Conservation (phyloP, 2,113 vertebrate genomes). For the Stigmatopora nigra region DNA sequence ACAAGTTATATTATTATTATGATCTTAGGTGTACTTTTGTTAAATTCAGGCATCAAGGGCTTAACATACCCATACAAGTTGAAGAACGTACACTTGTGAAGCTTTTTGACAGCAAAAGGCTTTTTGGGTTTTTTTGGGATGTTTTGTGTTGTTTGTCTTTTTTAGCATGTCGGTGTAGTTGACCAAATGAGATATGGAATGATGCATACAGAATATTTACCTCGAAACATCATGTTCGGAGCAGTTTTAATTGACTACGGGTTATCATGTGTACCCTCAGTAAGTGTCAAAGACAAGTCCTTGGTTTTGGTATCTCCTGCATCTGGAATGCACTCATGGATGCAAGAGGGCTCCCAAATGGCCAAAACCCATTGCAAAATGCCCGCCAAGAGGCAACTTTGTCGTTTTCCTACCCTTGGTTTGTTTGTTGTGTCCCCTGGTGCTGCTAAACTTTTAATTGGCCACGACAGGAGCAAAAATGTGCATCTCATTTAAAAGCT, state of each 20-base stretch:
- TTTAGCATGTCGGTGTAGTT: not conserved
- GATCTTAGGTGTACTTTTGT: too few species aligned
- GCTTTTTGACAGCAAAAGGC: not conserved
- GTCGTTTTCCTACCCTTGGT: not conserved
- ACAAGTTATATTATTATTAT: too few species aligned
- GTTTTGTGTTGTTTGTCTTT: not conserved
- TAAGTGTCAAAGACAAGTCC: not conserved
- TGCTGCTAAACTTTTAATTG: not conserved
- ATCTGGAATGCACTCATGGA: conserved; percentile 16
- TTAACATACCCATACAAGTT: too few species aligned
- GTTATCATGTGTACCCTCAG: not conserved
- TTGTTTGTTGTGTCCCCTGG: not conserved
- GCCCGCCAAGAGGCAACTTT: conserved; percentile 7
- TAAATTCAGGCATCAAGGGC: too few species aligned
- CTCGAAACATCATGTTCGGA: conserved; percentile 9
- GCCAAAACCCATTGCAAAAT: conserved; percentile 10
- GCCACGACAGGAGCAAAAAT: not conserved
- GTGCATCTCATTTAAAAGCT: not conserved
- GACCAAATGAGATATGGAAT: not conserved
- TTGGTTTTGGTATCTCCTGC: conserved; percentile 3
- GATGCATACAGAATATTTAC: not conserved
- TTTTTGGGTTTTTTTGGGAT: not conserved
- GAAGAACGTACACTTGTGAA: not conserved
- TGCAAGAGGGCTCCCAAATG: conserved; percentile 14
- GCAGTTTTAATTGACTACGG: conserved; percentile 45